A percentile compares a stretch with the other conserved stretches of the same genome.
Evolutionary conservation across 2,113 vertebrate genomes (phyloP).

Genomic region (Sturnus vulgaris): DNA sequence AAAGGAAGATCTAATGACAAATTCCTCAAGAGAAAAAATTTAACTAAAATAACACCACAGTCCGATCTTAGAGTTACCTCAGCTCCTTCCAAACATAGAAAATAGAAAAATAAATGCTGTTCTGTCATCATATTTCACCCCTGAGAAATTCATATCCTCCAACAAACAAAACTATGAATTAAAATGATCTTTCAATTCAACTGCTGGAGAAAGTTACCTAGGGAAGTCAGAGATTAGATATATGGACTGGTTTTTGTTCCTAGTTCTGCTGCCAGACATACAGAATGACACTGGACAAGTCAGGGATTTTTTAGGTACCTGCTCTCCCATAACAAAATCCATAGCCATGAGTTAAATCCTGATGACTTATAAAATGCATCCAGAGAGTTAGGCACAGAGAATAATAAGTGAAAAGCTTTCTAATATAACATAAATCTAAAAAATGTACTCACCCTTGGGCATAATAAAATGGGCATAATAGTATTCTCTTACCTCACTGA

Average conservation of each 20-base stretch:
- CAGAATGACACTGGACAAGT: neutral
- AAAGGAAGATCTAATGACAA: neutral
- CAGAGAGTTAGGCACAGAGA: slow-evolving; percentile 39
- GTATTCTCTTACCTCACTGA: slow-evolving; percentile 27
- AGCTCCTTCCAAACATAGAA: neutral
- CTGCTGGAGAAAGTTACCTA: neutral
- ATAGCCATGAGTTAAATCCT: slow-evolving; percentile 37
- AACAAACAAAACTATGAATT: slow-evolving; percentile 8
- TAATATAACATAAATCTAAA: slow-evolving; percentile 63
- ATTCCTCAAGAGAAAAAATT: slow-evolving; percentile 1
- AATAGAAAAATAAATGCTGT: slow-evolving; percentile 21
- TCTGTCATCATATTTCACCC: slow-evolving; percentile 12
- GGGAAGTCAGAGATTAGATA: neutral
- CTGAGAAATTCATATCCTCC: neutral
- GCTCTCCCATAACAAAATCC: slow-evolving; percentile 17
- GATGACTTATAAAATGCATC: slow-evolving; percentile 52
- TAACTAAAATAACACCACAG: neutral
- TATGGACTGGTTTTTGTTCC: neutral
- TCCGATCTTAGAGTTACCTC: neutral
- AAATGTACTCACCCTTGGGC: slow-evolving; percentile 42
- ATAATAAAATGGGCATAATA: slow-evolving; percentile 48
- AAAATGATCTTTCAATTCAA: slow-evolving; percentile 5
- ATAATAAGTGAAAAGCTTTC: slow-evolving; percentile 63
- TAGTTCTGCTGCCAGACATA: neutral
- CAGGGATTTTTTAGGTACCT: slow-evolving; percentile 2